These are phyloP conservation scores for Ectemnius cavifrons DNA, from an alignment of 2,888 invertebrate species.

Conservation along the genomic window DNA sequence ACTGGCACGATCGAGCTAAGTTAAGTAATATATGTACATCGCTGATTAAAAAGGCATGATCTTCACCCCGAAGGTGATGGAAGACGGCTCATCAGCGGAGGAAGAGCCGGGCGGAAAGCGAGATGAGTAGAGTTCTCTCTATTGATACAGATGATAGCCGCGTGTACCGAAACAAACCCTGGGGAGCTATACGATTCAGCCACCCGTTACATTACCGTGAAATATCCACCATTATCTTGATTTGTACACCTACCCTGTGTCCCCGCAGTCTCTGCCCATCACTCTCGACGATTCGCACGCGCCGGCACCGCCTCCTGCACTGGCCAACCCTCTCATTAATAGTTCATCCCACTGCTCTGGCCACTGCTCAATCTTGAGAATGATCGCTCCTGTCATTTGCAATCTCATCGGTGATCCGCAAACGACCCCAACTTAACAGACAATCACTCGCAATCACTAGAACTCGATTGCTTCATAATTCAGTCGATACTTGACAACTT, in stretches of 20 bases:
- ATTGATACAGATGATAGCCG: constrained; percentile 70
- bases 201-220: constrained; percentile 74
- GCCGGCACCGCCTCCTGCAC: not conserved
- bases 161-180: constrained; percentile 61
- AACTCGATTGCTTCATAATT: no score
- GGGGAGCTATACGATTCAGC: constrained; percentile 70
- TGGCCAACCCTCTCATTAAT: constrained; percentile 49
- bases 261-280: constrained; percentile 42
- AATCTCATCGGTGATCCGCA: constrained; percentile 15
- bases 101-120: constrained; percentile 1
- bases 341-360: constrained; percentile 59
- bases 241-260: constrained; percentile 65
- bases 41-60: constrained; percentile 2
- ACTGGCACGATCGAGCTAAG: no score
- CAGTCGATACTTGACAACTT: no score
- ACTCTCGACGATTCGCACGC: constrained; percentile 37
- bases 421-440: no score
- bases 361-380: constrained; percentile 37
- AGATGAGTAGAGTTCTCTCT: constrained; percentile 45
- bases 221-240: constrained; percentile 76
- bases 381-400: constrained; percentile 39
- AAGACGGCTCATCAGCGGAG: not conserved
- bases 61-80: not conserved
- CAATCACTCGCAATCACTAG: no score
- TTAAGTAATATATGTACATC: not conserved